A percentile compares a stretch with the other conserved stretches of the same genome.
Evolutionary conservation across 2,113 vertebrate genomes (phyloP).

Genomic region (Hemibagrus wyckioides): DNA sequence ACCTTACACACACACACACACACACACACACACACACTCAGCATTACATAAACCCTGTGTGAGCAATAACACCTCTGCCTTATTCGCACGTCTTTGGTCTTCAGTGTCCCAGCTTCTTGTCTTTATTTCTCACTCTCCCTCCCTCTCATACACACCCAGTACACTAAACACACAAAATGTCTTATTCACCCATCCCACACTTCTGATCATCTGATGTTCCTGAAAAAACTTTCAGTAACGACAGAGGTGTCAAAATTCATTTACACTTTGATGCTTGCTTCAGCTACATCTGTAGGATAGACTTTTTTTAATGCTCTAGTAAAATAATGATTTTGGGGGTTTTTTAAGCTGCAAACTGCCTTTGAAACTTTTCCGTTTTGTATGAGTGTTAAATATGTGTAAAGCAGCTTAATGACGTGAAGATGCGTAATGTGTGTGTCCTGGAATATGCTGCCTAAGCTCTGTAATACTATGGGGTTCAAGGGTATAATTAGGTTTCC

Average conservation of each 20-base stretch:
- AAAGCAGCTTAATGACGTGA: slow-evolving; percentile 25
- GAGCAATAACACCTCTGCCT: slow-evolving; percentile 4
- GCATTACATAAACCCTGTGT: slow-evolving; percentile 30
- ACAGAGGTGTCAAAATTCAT: slow-evolving; percentile 6
- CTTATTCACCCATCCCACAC: background rate
- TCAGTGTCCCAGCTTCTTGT: slow-evolving; percentile 3
- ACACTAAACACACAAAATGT: background rate
- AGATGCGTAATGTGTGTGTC: slow-evolving; percentile 1
- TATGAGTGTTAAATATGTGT: background rate
- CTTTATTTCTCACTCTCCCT: background rate
- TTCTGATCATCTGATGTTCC: background rate
- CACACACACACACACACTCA: slow-evolving; percentile 11
- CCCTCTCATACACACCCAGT: background rate
- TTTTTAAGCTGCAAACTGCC: background rate
- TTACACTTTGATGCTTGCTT: slow-evolving; percentile 5
- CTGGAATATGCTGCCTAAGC: background rate
- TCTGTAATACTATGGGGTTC: background rate
- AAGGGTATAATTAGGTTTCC: slow-evolving; percentile 19
- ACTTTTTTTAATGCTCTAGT: background rate
- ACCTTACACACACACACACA: background rate
- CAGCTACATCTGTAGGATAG: slow-evolving; percentile 17
- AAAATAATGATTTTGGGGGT: slow-evolving; percentile 4
- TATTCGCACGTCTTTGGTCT: slow-evolving; percentile 5
- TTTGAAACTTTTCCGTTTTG: background rate
- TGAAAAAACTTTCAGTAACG: background rate